Base-by-base conservation (phyloP, 1,140 invertebrate genomes). In the Lethrus apterus region DNA sequence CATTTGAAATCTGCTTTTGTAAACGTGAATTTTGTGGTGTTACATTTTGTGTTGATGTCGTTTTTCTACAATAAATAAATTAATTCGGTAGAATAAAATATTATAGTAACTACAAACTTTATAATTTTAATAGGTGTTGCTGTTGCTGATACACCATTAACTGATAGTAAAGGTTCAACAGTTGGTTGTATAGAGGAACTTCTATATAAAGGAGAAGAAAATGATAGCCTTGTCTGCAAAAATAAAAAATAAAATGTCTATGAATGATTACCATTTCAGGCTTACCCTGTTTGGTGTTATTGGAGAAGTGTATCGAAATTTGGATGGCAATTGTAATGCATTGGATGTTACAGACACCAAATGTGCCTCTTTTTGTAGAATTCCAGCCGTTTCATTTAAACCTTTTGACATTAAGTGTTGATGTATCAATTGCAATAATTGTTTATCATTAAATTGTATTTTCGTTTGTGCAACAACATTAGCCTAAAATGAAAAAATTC, bases 381-480 rank as follows among this genome's bases (percentile, higher is more conserved):
- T 68, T 1, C 74, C 64, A 0, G 91, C 92, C 17, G 87, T 78
- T 34, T 84, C 78, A 7, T 56, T 57, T 15, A 87, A 74, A 1
- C 91, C 93, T 62, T 88, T 84, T 2, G 75, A 75, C 15, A 81
- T 55, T 32, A 98, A 71, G 73, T 98, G 92, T 49, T 91, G 82
- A 62, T 90, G 81, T 36, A 98, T 95, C 2, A 99, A 70, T 67
- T 94, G 88, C 52, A 94, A 77, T 9, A 98, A 68, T 64, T 98
- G 92, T 46, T 86, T 81, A 62, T 94, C 89, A 65, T 96, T 92
- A 68, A 89, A 98, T 51, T 85, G 83, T 43, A 98, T 97, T 52
- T 84, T 81, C 0, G 94, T 98, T 70, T 97, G 90, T 0, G 93
- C 92, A 4, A 98, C 91, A 45, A 98, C 87, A 69, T 93, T 91